phyloP scores from a whole-genome alignment of 1,140 invertebrate species.

The Bombus cullumanus region DNA sequence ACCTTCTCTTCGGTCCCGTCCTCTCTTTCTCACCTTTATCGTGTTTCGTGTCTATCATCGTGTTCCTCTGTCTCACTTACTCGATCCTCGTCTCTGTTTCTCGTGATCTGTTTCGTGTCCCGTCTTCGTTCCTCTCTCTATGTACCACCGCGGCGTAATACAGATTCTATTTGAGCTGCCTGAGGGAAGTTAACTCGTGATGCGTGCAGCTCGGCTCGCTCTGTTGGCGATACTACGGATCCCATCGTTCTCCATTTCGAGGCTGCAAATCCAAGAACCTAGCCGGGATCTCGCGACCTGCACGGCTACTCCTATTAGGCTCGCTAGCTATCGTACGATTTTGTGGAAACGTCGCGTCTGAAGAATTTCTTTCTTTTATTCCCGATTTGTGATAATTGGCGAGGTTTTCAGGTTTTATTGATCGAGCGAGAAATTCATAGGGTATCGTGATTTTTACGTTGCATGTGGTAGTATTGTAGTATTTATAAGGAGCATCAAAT shows the following conservation, averaged over 20 bases:
- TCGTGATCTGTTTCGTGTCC: not conserved
- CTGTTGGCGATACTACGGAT: slow-evolving; percentile 68
- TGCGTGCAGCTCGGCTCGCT: slow-evolving; percentile 73
- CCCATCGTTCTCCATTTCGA: slow-evolving; percentile 65
- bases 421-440: not conserved
- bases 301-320: not conserved
- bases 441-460: too few relatives aligned
- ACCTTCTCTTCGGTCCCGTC: slow-evolving; percentile 3
- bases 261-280: slow-evolving; percentile 57
- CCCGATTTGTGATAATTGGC: not conserved
- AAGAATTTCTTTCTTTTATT: not conserved
- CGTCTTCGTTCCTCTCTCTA: slow-evolving; percentile 67
- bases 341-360: not conserved
- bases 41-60: slow-evolving; percentile 21
- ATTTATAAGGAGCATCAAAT: too few relatives aligned
- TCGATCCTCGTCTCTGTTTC: slow-evolving; percentile 31
- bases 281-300: not conserved
- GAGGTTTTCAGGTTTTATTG: not conserved
- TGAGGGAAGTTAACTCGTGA: slow-evolving; percentile 82
- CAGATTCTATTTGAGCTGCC: slow-evolving; percentile 82
- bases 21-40: slow-evolving; percentile 31
- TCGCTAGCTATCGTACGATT: not conserved
- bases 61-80: not conserved
- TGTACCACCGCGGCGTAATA: slow-evolving; percentile 78
- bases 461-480: too few relatives aligned